These are phyloP conservation scores for Sardina pilchardus DNA, from an alignment of 2,113 vertebrate species.

Conservation along the genomic window DNA sequence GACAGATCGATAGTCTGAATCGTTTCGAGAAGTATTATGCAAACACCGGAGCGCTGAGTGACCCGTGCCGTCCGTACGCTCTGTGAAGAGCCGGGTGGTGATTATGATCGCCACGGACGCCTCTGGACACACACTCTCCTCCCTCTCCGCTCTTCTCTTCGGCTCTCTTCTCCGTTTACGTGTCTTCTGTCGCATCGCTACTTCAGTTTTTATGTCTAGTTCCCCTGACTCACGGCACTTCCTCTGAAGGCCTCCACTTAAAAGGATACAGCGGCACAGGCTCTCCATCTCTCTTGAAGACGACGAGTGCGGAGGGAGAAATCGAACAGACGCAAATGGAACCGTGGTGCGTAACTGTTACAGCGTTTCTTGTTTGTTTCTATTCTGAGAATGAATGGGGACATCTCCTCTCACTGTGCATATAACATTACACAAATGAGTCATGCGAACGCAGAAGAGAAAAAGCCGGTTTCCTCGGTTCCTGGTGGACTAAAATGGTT, in stretches of 20 bases:
- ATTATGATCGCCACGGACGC: background rate
- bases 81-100: background rate
- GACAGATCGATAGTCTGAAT: background rate
- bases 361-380: background rate
- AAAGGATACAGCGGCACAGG: background rate
- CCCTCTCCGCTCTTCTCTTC: background rate
- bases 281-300: constrained; percentile 25
- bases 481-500: background rate
- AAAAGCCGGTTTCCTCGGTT: background rate
- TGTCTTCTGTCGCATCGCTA: background rate
- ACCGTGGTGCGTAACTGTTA: background rate
- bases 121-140: background rate
- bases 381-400: background rate
- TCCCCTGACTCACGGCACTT: background rate
- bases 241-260: background rate
- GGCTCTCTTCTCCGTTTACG: background rate
- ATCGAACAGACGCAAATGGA: background rate
- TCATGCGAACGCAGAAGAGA: background rate
- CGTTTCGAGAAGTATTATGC: background rate
- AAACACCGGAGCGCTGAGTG: background rate
- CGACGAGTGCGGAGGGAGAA: background rate
- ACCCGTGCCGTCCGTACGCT: background rate
- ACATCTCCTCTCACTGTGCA: background rate
- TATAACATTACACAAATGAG: background rate
- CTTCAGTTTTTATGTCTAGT: background rate